Evolutionary conservation across 2,888 invertebrate genomes (phyloP).

Genomic region (Tetramorium bicarinatum): DNA sequence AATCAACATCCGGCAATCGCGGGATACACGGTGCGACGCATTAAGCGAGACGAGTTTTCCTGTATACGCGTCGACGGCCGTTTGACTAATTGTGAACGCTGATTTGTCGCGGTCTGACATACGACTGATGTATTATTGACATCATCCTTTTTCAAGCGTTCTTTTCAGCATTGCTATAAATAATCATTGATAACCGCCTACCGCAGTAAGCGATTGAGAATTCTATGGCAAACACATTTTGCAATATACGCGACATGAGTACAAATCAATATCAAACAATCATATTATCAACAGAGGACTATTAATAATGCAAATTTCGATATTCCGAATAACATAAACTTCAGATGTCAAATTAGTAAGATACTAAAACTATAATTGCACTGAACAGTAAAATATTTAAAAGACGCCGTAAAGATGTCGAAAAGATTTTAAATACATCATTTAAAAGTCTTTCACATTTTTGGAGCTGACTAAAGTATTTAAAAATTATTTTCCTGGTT

Average conservation of each 20-base stretch:
- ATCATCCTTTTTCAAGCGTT: background rate
- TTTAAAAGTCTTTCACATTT: background rate
- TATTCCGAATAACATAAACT: background rate
- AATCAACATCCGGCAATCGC: conserved; percentile 68
- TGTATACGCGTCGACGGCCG: conserved; percentile 61
- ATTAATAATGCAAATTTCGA: background rate
- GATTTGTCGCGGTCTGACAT: conserved; percentile 66
- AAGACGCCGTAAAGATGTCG: background rate
- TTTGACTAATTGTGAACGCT: conserved; percentile 66
- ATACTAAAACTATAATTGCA: background rate
- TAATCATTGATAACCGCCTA: background rate
- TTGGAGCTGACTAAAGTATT: background rate
- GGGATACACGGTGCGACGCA: conserved; percentile 66
- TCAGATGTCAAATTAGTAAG: background rate
- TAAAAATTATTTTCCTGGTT: background rate
- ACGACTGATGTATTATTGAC: conserved; percentile 27
- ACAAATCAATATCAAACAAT: background rate
- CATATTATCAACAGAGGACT: background rate
- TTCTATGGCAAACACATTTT: background rate
- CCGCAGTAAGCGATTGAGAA: background rate
- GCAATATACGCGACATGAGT: background rate
- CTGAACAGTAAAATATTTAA: background rate
- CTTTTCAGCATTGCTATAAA: background rate
- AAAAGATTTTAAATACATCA: background rate
- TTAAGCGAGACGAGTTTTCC: conserved; percentile 71